phyloP scores from a whole-genome alignment of 2,113 vertebrate species.

The Chaenogobius annularis region DNA sequence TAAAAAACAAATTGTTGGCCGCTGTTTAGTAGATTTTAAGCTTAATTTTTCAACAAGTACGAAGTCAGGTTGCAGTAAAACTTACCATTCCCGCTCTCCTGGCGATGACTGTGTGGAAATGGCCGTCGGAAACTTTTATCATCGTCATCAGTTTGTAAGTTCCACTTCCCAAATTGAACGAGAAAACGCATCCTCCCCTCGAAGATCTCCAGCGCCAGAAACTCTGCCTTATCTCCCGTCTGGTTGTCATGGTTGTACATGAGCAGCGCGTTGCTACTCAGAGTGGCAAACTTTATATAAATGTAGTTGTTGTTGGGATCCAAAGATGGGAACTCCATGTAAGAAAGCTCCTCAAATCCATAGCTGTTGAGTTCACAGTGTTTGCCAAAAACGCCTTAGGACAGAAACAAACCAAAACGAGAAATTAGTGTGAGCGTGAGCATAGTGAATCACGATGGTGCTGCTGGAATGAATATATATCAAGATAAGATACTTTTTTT shows the following conservation, averaged over 20 bases:
- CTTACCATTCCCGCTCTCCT: slow-evolving; percentile 95
- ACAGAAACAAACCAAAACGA: slow-evolving; percentile 32
- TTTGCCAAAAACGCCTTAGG: slow-evolving; percentile 94
- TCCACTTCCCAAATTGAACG: slow-evolving; percentile 92
- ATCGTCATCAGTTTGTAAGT: slow-evolving; percentile 88
- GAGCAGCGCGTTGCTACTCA: slow-evolving; percentile 86
- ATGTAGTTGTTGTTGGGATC: slow-evolving; percentile 98
- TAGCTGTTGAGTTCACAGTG: slow-evolving; percentile 98
- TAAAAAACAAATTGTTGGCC: too few relatives aligned
- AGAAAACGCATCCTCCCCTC: slow-evolving; percentile 89
- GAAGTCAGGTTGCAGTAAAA: not conserved
- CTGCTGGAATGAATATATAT: slow-evolving; percentile 37
- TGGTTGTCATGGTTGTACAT: slow-evolving; percentile 97
- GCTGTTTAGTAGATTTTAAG: too few relatives aligned
- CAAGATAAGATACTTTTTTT: slow-evolving; percentile 19
- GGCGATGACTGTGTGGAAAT: slow-evolving; percentile 95
- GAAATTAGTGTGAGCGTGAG: slow-evolving; percentile 33
- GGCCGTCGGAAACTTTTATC: slow-evolving; percentile 92
- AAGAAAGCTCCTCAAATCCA: slow-evolving; percentile 94
- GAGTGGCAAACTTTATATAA: slow-evolving; percentile 96
- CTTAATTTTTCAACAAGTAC: not conserved
- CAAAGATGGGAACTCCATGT: slow-evolving; percentile 97
- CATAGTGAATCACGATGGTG: slow-evolving; percentile 30
- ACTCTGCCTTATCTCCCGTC: slow-evolving; percentile 91
- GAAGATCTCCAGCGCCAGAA: slow-evolving; percentile 89